Evolutionary conservation across 2,888 invertebrate species (phyloP).

Genomic region (Mesorhabditis belari): DNA sequence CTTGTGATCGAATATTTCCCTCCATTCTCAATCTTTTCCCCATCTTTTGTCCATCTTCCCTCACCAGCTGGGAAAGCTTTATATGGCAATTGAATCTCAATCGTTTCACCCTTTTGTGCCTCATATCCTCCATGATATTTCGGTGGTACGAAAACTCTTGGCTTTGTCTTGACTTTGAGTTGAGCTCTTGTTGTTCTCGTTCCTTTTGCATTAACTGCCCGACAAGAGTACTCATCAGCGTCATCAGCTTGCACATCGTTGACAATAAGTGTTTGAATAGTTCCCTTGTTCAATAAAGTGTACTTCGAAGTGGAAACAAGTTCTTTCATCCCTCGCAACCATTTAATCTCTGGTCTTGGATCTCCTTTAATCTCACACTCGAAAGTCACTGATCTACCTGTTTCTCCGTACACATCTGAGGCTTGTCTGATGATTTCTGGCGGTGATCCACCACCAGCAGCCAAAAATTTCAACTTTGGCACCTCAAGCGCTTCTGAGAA

Average conservation of each 20-base stretch:
- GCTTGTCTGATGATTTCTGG: conserved; percentile 42
- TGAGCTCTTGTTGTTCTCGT: conserved; percentile 90
- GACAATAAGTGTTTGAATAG: conserved; percentile 69
- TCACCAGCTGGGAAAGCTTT: conserved; percentile 92
- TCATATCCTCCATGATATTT: conserved; percentile 91
- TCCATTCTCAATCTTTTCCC: conserved; percentile 71
- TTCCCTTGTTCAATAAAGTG: conserved; percentile 76
- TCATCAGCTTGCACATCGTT: conserved; percentile 93
- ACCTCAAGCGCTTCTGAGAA: conserved; percentile 40
- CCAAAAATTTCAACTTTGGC: conserved; percentile 26
- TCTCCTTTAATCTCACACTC: conserved; percentile 50
- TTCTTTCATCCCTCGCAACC: conserved; percentile 84
- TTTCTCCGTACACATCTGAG: conserved; percentile 24
- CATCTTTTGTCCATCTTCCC: conserved; percentile 86
- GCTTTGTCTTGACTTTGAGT: conserved; percentile 89
- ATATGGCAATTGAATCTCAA: conserved; percentile 93
- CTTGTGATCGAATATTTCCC: conserved; percentile 44
- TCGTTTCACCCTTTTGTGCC: conserved; percentile 95
- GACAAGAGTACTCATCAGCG: conserved; percentile 92
- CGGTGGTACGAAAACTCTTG: conserved; percentile 92
- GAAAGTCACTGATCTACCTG: conserved; percentile 37
- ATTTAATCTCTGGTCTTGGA: conserved; percentile 45
- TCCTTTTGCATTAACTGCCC: conserved; percentile 89
- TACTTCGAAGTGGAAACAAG: conserved; percentile 84
- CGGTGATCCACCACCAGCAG: conserved; percentile 32